Conservation (phyloP, 2,888 invertebrate genomes). For the Sesamia inferens region DNA sequence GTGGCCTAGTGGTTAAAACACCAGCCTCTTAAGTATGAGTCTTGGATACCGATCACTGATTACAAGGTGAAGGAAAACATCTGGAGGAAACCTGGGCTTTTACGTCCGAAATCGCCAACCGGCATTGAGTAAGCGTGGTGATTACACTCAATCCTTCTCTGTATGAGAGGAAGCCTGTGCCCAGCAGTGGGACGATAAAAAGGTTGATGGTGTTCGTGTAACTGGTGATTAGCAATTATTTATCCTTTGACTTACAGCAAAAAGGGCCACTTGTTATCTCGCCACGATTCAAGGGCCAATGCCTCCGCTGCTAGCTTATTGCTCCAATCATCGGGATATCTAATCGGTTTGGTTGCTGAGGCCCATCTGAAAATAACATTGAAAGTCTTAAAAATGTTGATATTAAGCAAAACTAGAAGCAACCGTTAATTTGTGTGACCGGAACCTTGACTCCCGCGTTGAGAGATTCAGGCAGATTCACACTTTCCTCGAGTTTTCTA, state of each 20-base stretch:
- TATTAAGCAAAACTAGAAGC: background rate
- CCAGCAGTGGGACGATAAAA: no score
- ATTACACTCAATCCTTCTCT: no score
- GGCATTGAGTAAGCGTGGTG: no score
- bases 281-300: slow-evolving; percentile 90
- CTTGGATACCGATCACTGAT: no score
- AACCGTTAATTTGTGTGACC: background rate
- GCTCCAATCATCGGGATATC: slow-evolving; percentile 90
- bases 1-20: no score
- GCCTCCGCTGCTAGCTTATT: slow-evolving; percentile 87
- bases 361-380: slow-evolving; percentile 88
- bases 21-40: no score
- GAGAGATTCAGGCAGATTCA: background rate
- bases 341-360: slow-evolving; percentile 82
- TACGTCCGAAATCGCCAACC: no score
- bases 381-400: background rate
- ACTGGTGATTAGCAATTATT: background rate
- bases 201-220: background rate
- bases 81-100: no score
- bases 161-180: no score
- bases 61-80: no score
- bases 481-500: background rate
- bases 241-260: slow-evolving; percentile 83
- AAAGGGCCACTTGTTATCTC: slow-evolving; percentile 88
- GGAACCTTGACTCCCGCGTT: background rate